Base-by-base conservation (phyloP, 2,797 vertebrate genomes). In the Mareca penelope region DNA sequence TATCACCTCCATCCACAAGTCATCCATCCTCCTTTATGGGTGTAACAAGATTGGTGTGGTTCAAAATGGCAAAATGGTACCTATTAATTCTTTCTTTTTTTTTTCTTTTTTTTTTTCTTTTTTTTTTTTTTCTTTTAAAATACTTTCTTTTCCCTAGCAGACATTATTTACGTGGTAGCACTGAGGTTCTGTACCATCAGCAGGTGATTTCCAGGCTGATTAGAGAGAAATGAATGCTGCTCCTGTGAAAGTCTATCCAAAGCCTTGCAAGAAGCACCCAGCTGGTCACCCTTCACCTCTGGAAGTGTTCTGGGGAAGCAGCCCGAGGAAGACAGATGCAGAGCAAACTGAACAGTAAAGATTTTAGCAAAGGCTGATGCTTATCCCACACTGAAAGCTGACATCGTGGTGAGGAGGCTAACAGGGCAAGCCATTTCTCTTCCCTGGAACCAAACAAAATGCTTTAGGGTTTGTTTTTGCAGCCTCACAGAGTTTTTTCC, bases 131-230 rank as follows among this genome's bases (percentile, higher is more conserved):
- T n/a, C n/a, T n/a, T n/a, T n/a, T n/a, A n/a, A 3, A 15, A 3
- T 13, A 5, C 35, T 37, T 29, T 15, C 6, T 78, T 40, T 31
- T 40, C 10, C 4, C 37, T 53, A 56, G 33, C 22, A 86, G 55
- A 13, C 10, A 33, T 70, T 64, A 39, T 75, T 84, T 72, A 81
- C 48, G 14, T 29, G 78, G 21, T 21, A 64, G 39, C 37, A 29
- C 17, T 61, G 15, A 0, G 0, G 16, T 29, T 90, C 75, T 75
- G 11, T 35, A 24, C 55, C 18, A 2, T 35, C 29, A 56, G 12
- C 0, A 0, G 48, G 15, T 2, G 15, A 88, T 35, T 18, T 73
- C 46, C 29, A 67, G 21, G 11, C 1, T 2, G 52, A 73, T 77
- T 53, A 73, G 60, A 48, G 33, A 56, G 35, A 71, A 22, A 22